Percentiles rank a stretch among this genome's conserved stretches.
Conservation (phyloP, 2,113 vertebrate genomes). For the Gadus chalcogrammus region DNA sequence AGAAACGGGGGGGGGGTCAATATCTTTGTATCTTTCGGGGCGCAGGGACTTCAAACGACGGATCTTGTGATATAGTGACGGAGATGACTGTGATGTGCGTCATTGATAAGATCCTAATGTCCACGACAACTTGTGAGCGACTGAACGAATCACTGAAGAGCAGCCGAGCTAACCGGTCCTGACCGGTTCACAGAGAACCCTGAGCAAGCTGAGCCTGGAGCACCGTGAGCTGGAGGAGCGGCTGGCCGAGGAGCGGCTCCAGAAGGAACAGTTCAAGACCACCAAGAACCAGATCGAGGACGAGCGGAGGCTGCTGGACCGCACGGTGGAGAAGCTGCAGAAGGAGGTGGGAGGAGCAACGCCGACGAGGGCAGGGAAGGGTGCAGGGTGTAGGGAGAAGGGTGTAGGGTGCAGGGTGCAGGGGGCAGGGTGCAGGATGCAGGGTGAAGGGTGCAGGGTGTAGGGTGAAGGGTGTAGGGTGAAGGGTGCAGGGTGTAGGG, state of each 20-base stretch:
- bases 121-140: not conserved
- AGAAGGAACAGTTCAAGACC: conserved; percentile 87
- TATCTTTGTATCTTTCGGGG: too few species aligned
- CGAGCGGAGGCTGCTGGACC: conserved; percentile 80
- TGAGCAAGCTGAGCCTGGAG: conserved; percentile 73
- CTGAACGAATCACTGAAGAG: not conserved
- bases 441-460: too few species aligned
- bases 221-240: conserved; percentile 77
- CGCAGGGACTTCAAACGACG: too few species aligned
- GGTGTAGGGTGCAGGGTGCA: too few species aligned
- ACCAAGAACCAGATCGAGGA: conserved; percentile 87
- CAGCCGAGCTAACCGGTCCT: not conserved
- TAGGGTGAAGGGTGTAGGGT: too few species aligned
- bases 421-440: too few species aligned
- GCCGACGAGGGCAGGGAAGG: too few species aligned
- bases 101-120: not conserved
- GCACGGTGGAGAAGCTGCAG: conserved; percentile 89
- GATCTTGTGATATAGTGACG: too few species aligned
- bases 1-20: too few species aligned
- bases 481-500: too few species aligned
- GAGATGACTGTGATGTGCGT: not conserved
- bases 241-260: conserved; percentile 79
- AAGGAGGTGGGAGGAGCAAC: conserved; percentile 75
- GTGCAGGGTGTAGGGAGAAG: too few species aligned
- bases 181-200: conserved; percentile 71